Evolutionary conservation across 1,140 invertebrate species (phyloP).

Genomic region (Elymnias hypermnestra): DNA sequence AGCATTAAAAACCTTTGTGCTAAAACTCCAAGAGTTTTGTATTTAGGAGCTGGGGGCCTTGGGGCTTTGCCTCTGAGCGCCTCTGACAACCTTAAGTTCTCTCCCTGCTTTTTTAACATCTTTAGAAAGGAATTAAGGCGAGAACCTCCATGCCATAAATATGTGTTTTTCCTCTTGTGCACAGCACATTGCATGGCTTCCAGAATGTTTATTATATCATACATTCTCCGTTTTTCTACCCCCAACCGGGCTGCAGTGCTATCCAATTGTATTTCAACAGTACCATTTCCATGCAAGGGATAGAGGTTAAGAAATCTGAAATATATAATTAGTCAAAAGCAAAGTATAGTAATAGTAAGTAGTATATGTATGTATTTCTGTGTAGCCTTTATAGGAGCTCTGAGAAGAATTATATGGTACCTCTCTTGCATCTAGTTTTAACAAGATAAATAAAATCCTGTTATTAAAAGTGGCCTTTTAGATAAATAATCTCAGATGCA

Average conservation of each 20-base stretch:
- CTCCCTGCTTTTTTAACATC: conserved; percentile 66
- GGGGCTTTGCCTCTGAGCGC: conserved; percentile 61
- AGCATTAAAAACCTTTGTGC: conserved; percentile 86
- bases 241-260: conserved; percentile 74
- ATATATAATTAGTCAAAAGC: conserved; percentile 14
- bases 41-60: conserved; percentile 66
- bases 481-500: no score
- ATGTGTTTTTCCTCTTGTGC: conserved; percentile 78
- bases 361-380: background rate
- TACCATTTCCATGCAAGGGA: conserved; percentile 66
- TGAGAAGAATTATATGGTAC: no score
- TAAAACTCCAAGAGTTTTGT: conserved; percentile 82
- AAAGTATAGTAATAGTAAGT: no score
- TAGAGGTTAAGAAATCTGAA: conserved; percentile 77
- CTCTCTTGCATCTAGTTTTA: no score
- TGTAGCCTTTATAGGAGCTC: background rate
- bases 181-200: conserved; percentile 84
- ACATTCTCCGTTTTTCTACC: conserved; percentile 83
- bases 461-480: no score
- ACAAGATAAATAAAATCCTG: no score
- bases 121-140: conserved; percentile 68
- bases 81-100: conserved; percentile 59
- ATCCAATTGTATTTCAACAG: conserved; percentile 76
- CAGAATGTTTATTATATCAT: conserved; percentile 87
- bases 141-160: conserved; percentile 77